Base-by-base conservation (phyloP, 2,888 invertebrate species). In the Halictus ligatus region DNA sequence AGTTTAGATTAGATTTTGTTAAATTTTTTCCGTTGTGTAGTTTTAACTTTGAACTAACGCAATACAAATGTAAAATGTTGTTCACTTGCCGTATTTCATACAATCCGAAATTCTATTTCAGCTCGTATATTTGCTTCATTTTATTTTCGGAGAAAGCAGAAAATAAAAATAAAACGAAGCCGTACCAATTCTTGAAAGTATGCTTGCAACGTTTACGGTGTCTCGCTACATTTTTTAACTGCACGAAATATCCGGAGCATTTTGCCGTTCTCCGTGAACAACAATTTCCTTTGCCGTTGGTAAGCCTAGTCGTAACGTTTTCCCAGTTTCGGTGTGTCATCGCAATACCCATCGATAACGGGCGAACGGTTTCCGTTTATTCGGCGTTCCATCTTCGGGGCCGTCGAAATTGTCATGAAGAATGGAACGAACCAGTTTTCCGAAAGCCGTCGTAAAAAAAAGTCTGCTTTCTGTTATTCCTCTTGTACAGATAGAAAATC, bases 281-380 rank as follows among this genome's bases (percentile, higher is more conserved):
- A n/a, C 25, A 64, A 64, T 64, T 29, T 64, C 25, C 60, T 64
- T 29, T 15, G 69, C 35, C 29, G 46, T 13, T 40, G 25, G 46
- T 5, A 35, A 21, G 7, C 60, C 58, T 29, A 12, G 18, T 10
- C 35, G 54, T 35, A 10, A 25, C 75, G 76, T 78, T 85, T 18
- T 25, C 71, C 71, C 58, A 90, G 76, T 87, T 84, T 74, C 81
- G 85, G 84, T 83, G 77, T 87, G 90, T 89, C 83, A 75, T 64
- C 60, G 60, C 60, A 64, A 29, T 25, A 29, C 7, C 29, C 60
- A 64, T 64, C 60, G 60, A 64, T 29, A 29, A 29, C 60, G 60
- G 48, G 40, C 35, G 67, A 67, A 67, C 67, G 40, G 43, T 10
- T n/a, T 18, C 18, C 50, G 58, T 58, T 10, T 35, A 71, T 78